These are phyloP conservation scores for Chelonus insularis DNA, from an alignment of 1,140 invertebrate species.

Conservation along the genomic window DNA sequence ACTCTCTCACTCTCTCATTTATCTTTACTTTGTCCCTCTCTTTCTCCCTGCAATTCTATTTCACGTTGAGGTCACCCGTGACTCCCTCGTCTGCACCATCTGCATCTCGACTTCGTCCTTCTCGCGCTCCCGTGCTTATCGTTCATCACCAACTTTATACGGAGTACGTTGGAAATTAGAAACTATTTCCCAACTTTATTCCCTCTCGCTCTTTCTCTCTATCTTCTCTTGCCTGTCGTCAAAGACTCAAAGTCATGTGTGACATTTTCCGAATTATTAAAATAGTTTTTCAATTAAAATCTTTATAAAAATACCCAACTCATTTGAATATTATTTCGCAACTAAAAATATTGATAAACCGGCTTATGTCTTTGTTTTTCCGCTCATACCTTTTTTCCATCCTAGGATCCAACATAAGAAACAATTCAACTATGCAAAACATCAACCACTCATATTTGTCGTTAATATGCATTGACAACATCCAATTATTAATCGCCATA, in stretches of 20 bases:
- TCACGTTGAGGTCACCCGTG: slow-evolving; percentile 13
- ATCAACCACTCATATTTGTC: slow-evolving; percentile 1
- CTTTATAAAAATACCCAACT: too few relatives aligned
- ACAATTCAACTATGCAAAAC: too few relatives aligned
- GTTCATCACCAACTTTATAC: neutral
- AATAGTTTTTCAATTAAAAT: too few relatives aligned
- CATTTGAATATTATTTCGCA: too few relatives aligned
- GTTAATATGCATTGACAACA: slow-evolving; percentile 13
- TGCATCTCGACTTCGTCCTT: slow-evolving; percentile 15
- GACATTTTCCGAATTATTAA: too few relatives aligned
- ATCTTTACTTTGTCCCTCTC: slow-evolving; percentile 27
- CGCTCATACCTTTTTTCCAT: too few relatives aligned
- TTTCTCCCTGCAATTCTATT: slow-evolving; percentile 36
- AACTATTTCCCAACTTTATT: neutral
- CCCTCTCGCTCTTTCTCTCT: too few relatives aligned
- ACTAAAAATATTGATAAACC: too few relatives aligned
- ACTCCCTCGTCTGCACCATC: slow-evolving; percentile 21
- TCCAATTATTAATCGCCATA: slow-evolving; percentile 47
- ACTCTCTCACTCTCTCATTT: slow-evolving; percentile 23
- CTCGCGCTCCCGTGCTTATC: neutral
- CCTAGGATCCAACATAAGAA: too few relatives aligned
- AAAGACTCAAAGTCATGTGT: too few relatives aligned
- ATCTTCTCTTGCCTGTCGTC: too few relatives aligned
- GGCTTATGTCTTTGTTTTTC: too few relatives aligned
- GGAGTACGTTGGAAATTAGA: neutral